Conservation (phyloP, 2,888 invertebrate species). For the Balanococcus diminutus region DNA sequence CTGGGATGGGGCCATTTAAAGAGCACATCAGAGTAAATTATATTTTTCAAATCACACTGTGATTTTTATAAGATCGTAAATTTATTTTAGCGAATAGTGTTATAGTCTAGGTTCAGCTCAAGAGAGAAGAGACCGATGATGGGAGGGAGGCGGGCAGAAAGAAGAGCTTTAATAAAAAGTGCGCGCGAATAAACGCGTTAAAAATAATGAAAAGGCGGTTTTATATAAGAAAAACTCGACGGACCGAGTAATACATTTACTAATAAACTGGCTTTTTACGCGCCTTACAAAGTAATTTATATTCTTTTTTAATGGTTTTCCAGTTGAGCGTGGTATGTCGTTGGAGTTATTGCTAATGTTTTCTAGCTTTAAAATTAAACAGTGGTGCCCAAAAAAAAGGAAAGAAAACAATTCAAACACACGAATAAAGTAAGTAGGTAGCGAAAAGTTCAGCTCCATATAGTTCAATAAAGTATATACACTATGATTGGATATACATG, state of each 20-base stretch:
- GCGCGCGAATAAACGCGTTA: constrained; percentile 4
- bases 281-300: constrained; percentile 50
- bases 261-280: constrained; percentile 50
- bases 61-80: constrained; percentile 35
- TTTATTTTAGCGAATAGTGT: constrained; percentile 38
- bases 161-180: constrained; percentile 39
- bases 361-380: constrained; percentile 46
- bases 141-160: not conserved
- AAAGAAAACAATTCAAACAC: no score
- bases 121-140: not conserved
- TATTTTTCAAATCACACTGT: constrained; percentile 20
- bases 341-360: constrained; percentile 33
- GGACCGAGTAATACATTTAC: constrained; percentile 43
- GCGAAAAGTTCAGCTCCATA: no score
- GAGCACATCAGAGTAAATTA: not conserved
- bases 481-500: no score
- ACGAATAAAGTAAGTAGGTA: no score
- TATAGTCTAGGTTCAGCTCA: not conserved
- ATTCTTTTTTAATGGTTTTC: constrained; percentile 50
- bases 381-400: constrained; percentile 30
- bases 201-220: constrained; percentile 50
- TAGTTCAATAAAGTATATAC: no score
- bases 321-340: constrained; percentile 40
- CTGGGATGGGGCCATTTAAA: not conserved
- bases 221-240: constrained; percentile 45